Conservation (phyloP, 2,113 vertebrate genomes). For the Circaetus gallicus region DNA sequence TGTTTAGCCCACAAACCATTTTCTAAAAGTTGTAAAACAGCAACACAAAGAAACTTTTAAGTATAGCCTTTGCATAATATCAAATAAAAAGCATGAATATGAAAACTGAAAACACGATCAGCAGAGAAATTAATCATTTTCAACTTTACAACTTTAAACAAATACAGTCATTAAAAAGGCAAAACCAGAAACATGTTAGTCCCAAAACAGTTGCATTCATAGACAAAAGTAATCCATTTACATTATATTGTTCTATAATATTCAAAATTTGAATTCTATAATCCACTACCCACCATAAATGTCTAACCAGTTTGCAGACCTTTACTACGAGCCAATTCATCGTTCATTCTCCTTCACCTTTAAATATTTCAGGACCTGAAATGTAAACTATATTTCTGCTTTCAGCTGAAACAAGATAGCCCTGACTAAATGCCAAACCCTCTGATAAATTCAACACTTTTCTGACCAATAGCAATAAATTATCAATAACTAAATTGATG, state of each 20-base stretch:
- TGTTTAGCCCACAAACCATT: background rate
- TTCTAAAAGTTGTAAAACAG: background rate
- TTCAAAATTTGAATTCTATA: background rate
- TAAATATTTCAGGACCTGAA: constrained; percentile 64
- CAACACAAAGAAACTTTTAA: background rate
- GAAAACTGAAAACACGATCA: background rate
- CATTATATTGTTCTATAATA: background rate
- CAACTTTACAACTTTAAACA: background rate
- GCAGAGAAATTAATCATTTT: background rate
- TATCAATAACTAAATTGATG: constrained; percentile 73
- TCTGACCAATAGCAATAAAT: constrained; percentile 79
- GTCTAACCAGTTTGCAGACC: background rate
- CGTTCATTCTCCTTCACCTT: background rate
- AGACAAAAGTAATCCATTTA: background rate
- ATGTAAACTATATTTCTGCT: constrained; percentile 70
- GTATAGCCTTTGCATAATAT: background rate
- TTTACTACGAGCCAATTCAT: background rate
- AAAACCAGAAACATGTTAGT: background rate
- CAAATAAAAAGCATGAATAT: background rate
- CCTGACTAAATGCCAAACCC: constrained; percentile 72
- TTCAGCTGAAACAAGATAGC: constrained; percentile 73
- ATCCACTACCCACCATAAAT: background rate
- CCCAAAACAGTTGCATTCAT: background rate
- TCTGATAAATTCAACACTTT: constrained; percentile 80
- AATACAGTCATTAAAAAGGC: background rate